Evolutionary conservation across 2,113 vertebrate genomes (phyloP).

Genomic region (Nothocercus julius): DNA sequence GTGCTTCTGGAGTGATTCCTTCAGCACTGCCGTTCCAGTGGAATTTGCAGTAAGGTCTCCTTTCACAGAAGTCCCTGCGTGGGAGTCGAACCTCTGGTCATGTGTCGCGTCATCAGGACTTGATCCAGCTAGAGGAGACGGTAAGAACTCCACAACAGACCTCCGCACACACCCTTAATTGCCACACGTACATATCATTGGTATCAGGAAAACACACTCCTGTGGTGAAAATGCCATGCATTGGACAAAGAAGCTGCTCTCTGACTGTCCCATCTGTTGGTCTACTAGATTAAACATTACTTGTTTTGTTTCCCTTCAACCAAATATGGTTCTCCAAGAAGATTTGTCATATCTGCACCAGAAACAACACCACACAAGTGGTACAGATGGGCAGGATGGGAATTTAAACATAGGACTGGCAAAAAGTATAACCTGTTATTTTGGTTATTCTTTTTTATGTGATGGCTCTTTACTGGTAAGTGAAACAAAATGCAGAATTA

Average conservation of each 20-base stretch:
- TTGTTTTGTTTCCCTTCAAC: not conserved
- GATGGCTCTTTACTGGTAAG: not conserved
- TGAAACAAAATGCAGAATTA: not conserved
- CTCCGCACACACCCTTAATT: not conserved
- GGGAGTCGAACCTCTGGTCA: not conserved
- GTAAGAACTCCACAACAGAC: not conserved
- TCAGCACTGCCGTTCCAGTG: not conserved
- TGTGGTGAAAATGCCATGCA: not conserved
- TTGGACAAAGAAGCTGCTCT: not conserved
- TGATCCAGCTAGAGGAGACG: not conserved
- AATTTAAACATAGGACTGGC: not conserved
- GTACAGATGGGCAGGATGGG: not conserved
- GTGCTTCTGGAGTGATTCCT: not conserved
- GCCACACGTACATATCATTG: not conserved
- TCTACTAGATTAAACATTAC: slow-evolving; percentile 10
- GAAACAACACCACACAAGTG: not conserved
- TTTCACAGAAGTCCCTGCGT: not conserved
- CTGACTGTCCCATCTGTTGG: slow-evolving; percentile 1
- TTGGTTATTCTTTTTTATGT: not conserved
- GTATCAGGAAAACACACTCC: not conserved
- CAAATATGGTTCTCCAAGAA: not conserved
- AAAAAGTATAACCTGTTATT: not conserved
- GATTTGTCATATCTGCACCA: not conserved
- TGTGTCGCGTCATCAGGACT: not conserved
- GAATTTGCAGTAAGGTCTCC: fast-evolving